Conservation (phyloP, 2,888 invertebrate genomes). For the Heliconius charithonia region DNA sequence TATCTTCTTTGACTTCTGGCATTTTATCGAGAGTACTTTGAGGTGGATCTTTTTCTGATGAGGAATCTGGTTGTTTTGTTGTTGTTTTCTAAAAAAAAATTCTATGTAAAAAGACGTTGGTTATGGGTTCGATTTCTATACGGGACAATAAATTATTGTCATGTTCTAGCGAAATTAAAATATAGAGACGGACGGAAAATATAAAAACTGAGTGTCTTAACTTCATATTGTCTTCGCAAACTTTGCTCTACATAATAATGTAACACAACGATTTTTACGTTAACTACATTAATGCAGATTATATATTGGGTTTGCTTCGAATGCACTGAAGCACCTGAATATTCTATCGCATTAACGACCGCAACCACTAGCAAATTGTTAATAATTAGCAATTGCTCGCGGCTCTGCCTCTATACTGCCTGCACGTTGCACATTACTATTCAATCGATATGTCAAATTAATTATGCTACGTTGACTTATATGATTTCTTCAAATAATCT, state of each 20-base stretch:
- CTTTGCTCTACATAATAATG: not conserved
- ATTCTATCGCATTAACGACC: conserved; percentile 31
- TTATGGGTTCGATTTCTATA: too few species aligned
- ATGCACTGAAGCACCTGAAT: conserved; percentile 26
- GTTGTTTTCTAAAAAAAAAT: conserved; percentile 69
- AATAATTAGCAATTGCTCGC: conserved; percentile 31
- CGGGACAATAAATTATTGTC: not conserved
- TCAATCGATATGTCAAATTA: conserved; percentile 22
- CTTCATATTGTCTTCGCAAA: not conserved
- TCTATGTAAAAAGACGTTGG: not conserved
- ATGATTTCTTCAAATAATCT: conserved; percentile 7
- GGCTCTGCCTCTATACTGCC: conserved; percentile 17
- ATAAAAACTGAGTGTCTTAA: not conserved
- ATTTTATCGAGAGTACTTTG: conserved; percentile 63
- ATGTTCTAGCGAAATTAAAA: not conserved
- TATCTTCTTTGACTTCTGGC: conserved; percentile 69
- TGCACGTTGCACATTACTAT: conserved; percentile 13
- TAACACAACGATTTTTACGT: not conserved
- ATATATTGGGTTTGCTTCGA: conserved; percentile 7
- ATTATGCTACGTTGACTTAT: conserved; percentile 9
- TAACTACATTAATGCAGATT: not conserved
- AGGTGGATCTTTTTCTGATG: conserved; percentile 71
- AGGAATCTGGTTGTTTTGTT: conserved; percentile 73
- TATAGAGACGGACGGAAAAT: not conserved
- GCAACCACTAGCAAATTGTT: conserved; percentile 32